A percentile compares a stretch with the other conserved stretches of the same genome.
Conservation (phyloP, 2,888 invertebrate species). For the Cheilosia variabilis region DNA sequence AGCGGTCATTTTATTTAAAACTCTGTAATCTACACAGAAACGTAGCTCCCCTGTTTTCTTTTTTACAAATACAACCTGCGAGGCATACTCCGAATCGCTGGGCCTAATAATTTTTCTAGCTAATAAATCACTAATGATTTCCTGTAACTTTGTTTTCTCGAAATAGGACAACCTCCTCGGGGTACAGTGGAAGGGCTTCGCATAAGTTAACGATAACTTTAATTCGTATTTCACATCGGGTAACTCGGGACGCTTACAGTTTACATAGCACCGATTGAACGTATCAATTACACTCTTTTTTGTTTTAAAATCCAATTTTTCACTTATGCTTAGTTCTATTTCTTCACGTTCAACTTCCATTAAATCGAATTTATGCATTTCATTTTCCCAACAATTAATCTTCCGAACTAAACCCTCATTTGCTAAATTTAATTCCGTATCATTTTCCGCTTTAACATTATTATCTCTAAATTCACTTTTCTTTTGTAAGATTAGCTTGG, state of each 20-base stretch:
- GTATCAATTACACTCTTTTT: constrained; percentile 9
- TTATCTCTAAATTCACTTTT: not conserved
- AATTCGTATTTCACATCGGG: constrained; percentile 24
- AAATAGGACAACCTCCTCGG: constrained; percentile 21
- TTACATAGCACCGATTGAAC: constrained; percentile 7
- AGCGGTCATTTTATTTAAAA: constrained; percentile 3
- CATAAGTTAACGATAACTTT: constrained; percentile 20
- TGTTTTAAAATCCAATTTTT: not conserved
- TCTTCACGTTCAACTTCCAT: constrained; percentile 24
- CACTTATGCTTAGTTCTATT: not conserved
- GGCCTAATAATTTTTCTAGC: constrained; percentile 8
- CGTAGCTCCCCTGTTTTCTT: constrained; percentile 16
- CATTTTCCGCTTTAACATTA: constrained; percentile 8
- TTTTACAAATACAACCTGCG: constrained; percentile 22
- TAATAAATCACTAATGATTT: constrained; percentile 22
- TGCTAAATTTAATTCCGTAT: constrained; percentile 16
- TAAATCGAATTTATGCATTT: not conserved
- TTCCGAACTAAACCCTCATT: not conserved
- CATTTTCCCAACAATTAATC: constrained; percentile 1
- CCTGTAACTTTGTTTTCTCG: constrained; percentile 9
- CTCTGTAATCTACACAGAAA: constrained; percentile 12
- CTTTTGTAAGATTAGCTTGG: constrained; percentile 22
- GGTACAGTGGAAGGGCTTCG: constrained; percentile 27
- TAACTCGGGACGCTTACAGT: constrained; percentile 5
- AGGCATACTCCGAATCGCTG: constrained; percentile 24